Evolutionary conservation across 2,888 invertebrate species (phyloP).

Genomic region (Geotrupes spiniger): DNA sequence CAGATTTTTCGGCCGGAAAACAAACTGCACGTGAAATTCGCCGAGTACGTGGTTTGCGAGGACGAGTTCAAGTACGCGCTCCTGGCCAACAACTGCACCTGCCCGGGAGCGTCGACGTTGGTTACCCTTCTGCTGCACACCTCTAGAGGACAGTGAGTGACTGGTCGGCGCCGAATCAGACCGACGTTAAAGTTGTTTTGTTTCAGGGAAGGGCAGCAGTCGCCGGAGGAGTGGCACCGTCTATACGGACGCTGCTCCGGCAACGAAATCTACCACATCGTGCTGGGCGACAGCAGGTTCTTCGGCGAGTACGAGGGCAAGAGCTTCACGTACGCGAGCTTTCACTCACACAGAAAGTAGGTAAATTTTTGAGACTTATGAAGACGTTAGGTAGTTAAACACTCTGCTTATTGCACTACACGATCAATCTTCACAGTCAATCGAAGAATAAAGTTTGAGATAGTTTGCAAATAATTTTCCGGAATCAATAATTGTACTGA

Average conservation of each 20-base stretch:
- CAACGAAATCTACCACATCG: slow-evolving; percentile 98
- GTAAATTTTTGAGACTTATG: slow-evolving; percentile 38
- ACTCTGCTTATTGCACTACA: too few relatives aligned
- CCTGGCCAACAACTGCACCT: slow-evolving; percentile 96
- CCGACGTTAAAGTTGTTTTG: slow-evolving; percentile 8
- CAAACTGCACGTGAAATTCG: slow-evolving; percentile 97
- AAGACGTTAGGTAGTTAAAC: too few relatives aligned
- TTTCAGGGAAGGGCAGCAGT: slow-evolving; percentile 87
- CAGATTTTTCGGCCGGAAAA: slow-evolving; percentile 98
- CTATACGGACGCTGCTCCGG: slow-evolving; percentile 98
- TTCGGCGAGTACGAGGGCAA: slow-evolving; percentile 99
- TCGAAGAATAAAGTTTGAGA: too few relatives aligned
- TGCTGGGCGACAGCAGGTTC: slow-evolving; percentile 91
- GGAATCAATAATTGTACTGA: too few relatives aligned
- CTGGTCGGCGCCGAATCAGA: background rate
- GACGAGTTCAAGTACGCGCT: slow-evolving; percentile 99
- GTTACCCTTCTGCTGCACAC: slow-evolving; percentile 95
- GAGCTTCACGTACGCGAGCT: slow-evolving; percentile 99
- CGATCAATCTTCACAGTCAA: too few relatives aligned
- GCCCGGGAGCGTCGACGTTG: slow-evolving; percentile 94
- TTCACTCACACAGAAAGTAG: slow-evolving; percentile 97
- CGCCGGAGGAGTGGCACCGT: slow-evolving; percentile 96
- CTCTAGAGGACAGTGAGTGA: slow-evolving; percentile 93
- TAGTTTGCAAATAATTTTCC: too few relatives aligned
- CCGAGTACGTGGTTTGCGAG: slow-evolving; percentile 97